A percentile compares a stretch with the other conserved stretches of the same genome.
phyloP scores from a whole-genome alignment of 2,888 invertebrate species.

The Nineta flava region DNA sequence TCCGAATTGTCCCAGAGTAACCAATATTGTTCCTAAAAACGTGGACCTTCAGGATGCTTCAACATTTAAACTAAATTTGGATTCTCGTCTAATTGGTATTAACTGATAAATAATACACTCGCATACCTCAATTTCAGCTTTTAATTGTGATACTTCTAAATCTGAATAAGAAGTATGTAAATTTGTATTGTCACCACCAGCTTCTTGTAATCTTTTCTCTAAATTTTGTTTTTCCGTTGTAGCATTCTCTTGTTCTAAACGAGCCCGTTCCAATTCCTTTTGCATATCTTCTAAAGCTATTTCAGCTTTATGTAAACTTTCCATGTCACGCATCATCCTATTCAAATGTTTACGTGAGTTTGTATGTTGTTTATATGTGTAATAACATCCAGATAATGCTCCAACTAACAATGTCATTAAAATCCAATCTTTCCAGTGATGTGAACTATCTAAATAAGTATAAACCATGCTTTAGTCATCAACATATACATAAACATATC shows the following conservation, averaged over 20 bases:
- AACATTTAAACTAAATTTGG: no score
- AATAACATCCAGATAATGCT: constrained; percentile 80
- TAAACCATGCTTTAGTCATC: constrained; percentile 1
- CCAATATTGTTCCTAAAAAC: no score
- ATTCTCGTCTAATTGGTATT: not conserved
- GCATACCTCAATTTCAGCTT: constrained; percentile 74
- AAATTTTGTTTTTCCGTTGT: constrained; percentile 68
- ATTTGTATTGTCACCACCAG: constrained; percentile 41
- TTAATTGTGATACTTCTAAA: constrained; percentile 62
- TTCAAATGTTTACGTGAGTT: constrained; percentile 72
- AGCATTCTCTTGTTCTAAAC: constrained; percentile 67
- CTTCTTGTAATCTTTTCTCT: constrained; percentile 64
- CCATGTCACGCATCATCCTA: constrained; percentile 90
- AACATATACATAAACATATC: constrained; percentile 5
- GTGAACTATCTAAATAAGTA: constrained; percentile 20
- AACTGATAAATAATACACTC: constrained; percentile 9
- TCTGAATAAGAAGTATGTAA: constrained; percentile 64
- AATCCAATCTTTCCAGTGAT: constrained; percentile 70
- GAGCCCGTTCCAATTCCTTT: constrained; percentile 66
- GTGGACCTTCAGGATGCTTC: no score
- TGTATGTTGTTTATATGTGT: constrained; percentile 80
- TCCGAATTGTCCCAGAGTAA: no score
- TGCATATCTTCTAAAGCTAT: constrained; percentile 74
- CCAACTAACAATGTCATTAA: constrained; percentile 69
- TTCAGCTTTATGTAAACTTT: constrained; percentile 78